These are phyloP conservation scores for Chelonus formosanus DNA, from an alignment of 2,888 invertebrate species.

Conservation along the genomic window DNA sequence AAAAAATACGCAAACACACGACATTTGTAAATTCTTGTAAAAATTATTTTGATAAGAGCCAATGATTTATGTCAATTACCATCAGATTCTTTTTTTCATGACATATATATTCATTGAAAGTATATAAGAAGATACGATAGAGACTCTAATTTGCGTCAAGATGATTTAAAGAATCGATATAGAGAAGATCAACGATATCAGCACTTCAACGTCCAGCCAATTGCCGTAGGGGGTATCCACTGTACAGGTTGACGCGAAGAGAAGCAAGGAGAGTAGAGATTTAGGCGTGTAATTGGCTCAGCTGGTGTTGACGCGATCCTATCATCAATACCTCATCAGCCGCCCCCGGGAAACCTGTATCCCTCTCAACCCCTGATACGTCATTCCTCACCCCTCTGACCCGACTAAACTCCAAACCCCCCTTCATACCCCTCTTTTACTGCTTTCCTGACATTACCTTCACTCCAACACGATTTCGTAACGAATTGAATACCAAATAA, in stretches of 20 bases:
- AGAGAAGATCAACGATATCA: constrained; percentile 22
- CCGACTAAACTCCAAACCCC: constrained; percentile 1
- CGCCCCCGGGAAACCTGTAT: constrained; percentile 63
- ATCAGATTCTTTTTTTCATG: too few species aligned
- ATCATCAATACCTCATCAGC: constrained; percentile 74
- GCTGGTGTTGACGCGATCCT: constrained; percentile 71
- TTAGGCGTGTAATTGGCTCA: constrained; percentile 71
- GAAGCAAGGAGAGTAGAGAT: constrained; percentile 55
- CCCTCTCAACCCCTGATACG: constrained; percentile 39
- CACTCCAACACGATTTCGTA: too few species aligned
- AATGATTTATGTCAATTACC: too few species aligned
- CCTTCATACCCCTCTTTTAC: not conserved
- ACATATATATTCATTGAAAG: too few species aligned
- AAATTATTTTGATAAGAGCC: not conserved
- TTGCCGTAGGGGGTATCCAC: constrained; percentile 21
- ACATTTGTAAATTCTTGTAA: constrained; percentile 10
- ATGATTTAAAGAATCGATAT: constrained; percentile 14
- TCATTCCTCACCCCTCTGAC: constrained; percentile 37
- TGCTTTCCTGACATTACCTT: too few species aligned
- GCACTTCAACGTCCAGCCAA: constrained; percentile 20
- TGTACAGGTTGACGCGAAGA: constrained; percentile 26
- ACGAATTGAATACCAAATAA: too few species aligned
- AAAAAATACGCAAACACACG: constrained; percentile 15
- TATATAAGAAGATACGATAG: not conserved
- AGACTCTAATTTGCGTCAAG: constrained; percentile 1